A percentile compares a stretch with the other conserved stretches of the same genome.
phyloP scores from a whole-genome alignment of 2,797 vertebrate genomes.

The Artibeus jamaicensis region DNA sequence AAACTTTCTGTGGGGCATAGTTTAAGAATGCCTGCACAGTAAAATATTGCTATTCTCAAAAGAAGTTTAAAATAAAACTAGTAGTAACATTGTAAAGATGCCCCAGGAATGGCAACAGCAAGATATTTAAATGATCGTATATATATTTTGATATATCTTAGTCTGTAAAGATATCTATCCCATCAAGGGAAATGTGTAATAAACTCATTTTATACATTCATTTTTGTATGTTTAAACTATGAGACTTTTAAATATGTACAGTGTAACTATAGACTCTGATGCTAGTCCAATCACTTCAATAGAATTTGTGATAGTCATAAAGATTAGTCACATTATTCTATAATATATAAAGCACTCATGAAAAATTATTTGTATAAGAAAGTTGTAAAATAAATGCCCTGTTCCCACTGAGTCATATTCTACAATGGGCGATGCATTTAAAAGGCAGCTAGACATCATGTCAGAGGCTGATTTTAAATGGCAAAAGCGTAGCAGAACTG shows the following conservation, averaged over 20 bases:
- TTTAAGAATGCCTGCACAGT: neutral
- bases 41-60: neutral
- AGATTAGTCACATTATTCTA: neutral
- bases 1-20: neutral
- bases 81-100: neutral
- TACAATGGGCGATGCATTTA: neutral
- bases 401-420: neutral
- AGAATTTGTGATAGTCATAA: neutral
- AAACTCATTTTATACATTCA: neutral
- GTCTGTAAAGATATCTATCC: neutral
- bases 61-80: neutral
- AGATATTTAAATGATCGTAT: neutral
- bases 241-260: neutral
- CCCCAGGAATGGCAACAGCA: neutral
- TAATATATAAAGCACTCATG: neutral
- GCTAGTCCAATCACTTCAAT: neutral
- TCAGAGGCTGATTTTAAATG: constrained; percentile 7
- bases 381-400: neutral
- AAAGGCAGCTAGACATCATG: neutral
- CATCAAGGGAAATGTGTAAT: neutral
- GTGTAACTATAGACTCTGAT: neutral
- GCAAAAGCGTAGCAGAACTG: neutral
- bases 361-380: neutral
- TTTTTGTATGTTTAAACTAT: neutral
- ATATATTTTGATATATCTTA: neutral